These are phyloP conservation scores for Mirza zaza DNA, from an alignment of 2,113 vertebrate genomes.

Conservation along the genomic window DNA sequence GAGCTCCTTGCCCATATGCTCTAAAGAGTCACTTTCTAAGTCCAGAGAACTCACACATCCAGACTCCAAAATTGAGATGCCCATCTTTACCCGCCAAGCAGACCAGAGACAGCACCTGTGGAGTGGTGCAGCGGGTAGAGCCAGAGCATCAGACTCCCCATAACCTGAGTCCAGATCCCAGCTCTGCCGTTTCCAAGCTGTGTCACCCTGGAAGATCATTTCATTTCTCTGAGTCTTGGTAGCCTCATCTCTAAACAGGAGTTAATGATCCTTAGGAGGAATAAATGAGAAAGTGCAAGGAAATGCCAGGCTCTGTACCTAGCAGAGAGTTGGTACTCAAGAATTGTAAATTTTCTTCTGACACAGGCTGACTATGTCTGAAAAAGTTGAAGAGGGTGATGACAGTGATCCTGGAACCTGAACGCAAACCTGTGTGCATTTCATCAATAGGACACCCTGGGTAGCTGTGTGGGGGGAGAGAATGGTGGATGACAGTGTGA, in stretches of 20 bases:
- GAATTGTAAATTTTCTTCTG: not conserved
- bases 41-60: not conserved
- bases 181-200: not conserved
- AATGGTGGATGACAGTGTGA: not conserved
- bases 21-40: not conserved
- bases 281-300: not conserved
- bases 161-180: not conserved
- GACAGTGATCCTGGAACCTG: not conserved
- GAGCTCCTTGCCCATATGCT: not conserved
- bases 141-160: not conserved
- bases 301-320: not conserved
- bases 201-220: not conserved
- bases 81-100: not conserved
- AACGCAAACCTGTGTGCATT: not conserved
- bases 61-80: not conserved
- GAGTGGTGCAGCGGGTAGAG: fast-evolving
- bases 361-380: not conserved
- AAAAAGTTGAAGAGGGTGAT: not conserved
- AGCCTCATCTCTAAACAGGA: not conserved
- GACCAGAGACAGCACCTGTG: not conserved
- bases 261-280: not conserved
- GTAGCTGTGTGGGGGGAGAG: not conserved
- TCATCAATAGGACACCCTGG: not conserved
- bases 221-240: not conserved
- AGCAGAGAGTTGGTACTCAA: not conserved